Percentiles rank a stretch among this genome's conserved stretches.
These are phyloP conservation scores for Morone saxatilis DNA, from an alignment of 2,113 vertebrate species.

Conservation along the genomic window DNA sequence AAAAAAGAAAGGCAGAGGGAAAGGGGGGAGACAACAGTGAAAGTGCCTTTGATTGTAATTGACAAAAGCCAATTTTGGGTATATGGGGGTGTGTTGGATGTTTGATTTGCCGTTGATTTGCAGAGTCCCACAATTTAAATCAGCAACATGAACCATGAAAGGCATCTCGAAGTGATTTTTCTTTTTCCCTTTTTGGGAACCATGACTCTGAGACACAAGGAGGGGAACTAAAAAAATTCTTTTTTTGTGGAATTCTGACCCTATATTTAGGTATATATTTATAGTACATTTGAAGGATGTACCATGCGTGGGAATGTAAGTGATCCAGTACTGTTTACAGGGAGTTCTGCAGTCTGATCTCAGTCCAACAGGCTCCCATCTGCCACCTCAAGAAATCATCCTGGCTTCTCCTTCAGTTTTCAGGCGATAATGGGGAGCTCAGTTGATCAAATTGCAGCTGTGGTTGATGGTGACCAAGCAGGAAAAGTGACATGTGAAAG, in stretches of 20 bases:
- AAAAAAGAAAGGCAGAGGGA: conserved; percentile 6
- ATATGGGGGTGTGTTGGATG: conserved; percentile 81
- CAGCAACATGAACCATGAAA: conserved; percentile 86
- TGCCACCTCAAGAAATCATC: conserved; percentile 34
- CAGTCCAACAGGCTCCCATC: conserved; percentile 13
- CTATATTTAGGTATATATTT: conserved; percentile 69
- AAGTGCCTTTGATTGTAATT: conserved; percentile 94
- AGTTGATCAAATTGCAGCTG: conserved; percentile 50
- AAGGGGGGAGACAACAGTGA: conserved; percentile 80
- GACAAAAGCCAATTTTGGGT: conserved; percentile 91
- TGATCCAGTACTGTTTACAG: conserved; percentile 59
- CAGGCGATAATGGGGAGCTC: conserved; percentile 42
- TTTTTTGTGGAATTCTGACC: conserved; percentile 66
- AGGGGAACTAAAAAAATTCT: conserved; percentile 16
- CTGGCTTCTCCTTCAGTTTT: conserved; percentile 31
- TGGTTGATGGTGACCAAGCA: conserved; percentile 27
- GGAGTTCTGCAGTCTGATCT: conserved; percentile 44
- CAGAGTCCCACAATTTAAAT: conserved; percentile 83
- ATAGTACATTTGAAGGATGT: conserved; percentile 72
- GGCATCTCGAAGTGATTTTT: conserved; percentile 55
- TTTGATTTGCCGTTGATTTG: conserved; percentile 92
- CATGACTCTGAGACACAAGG: not conserved
- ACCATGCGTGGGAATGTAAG: conserved; percentile 32
- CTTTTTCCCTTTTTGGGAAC: not conserved
- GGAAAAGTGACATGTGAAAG: conserved; percentile 49